A percentile compares a stretch with the other conserved stretches of the same genome.
phyloP scores from a whole-genome alignment of 2,113 vertebrate genomes.

The Gobius niger region DNA sequence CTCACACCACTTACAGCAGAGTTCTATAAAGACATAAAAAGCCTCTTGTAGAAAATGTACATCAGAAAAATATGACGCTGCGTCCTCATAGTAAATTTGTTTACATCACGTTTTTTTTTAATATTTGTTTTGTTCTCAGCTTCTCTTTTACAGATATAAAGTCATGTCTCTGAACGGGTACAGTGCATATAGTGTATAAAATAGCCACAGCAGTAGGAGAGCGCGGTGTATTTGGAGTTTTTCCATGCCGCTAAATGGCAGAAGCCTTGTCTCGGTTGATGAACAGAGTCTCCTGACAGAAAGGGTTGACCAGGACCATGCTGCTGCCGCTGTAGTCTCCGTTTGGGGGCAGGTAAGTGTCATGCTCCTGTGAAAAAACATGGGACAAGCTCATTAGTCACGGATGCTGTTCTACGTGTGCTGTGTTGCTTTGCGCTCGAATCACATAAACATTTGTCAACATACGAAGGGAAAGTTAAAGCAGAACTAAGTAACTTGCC shows the following conservation, averaged over 20 bases:
- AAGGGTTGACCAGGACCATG: slow-evolving; percentile 97
- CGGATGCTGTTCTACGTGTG: too few relatives aligned
- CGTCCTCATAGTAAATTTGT: slow-evolving; percentile 74
- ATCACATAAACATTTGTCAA: too few relatives aligned
- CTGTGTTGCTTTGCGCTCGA: too few relatives aligned
- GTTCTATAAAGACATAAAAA: slow-evolving; percentile 82
- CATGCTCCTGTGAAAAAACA: slow-evolving; percentile 83
- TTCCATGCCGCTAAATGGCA: slow-evolving; percentile 80
- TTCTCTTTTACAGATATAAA: slow-evolving; percentile 78
- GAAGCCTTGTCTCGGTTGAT: slow-evolving; percentile 91
- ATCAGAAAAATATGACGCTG: slow-evolving; percentile 82
- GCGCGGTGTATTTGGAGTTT: slow-evolving; percentile 47
- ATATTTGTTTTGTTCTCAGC: slow-evolving; percentile 22
- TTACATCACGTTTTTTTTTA: slow-evolving; percentile 56
- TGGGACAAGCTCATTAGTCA: background rate
- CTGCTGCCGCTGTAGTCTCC: slow-evolving; percentile 92
- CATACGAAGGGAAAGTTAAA: too few relatives aligned
- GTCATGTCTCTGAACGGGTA: slow-evolving; percentile 87
- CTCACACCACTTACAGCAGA: slow-evolving; percentile 64
- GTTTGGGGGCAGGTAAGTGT: slow-evolving; percentile 91
- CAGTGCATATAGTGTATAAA: slow-evolving; percentile 84
- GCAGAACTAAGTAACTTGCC: too few relatives aligned
- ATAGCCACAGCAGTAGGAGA: slow-evolving; percentile 81
- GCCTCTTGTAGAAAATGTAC: slow-evolving; percentile 81
- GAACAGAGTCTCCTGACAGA: slow-evolving; percentile 96